Evolutionary conservation across 2,113 vertebrate species (phyloP), one percentile per base, ranked within the genome.

Genomic region (Gopherus evgoodei): DNA sequence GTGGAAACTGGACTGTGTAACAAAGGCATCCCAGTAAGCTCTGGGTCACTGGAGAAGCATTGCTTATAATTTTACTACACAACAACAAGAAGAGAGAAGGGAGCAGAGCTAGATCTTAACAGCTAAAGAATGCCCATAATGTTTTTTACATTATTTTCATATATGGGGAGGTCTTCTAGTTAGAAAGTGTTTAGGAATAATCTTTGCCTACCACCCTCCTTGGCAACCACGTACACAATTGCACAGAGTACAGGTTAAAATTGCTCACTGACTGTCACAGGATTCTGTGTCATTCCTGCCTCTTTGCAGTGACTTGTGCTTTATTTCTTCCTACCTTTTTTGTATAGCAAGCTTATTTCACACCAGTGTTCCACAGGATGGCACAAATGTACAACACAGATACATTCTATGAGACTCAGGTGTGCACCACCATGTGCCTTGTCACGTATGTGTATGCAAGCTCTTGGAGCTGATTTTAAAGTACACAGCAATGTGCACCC

Each of bases 401-500:
- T n/a, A 49, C 4, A 21, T 29, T 47, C 53, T 31, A 47, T 44
- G 21, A 65, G 56, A 35, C 25, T 31, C 29, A 69, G 24, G 50
- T 69, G 22, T 47, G 54, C 44, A 80, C 50, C 49, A 25, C 3
- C 75, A 22, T 0, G 0, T 12, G 54, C 52, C 24, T 72, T 13
- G 35, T 57, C 53, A 31, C 19, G 2, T 0, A 5, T 22, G n/a
- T 2, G 0, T 9, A 29, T 31, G 4, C 1, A 0, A 72, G 56
- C 19, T 35, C 17, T 24, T 16, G 2, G n/a, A 82, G 84, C 5
- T 25, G n/a, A 44, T 75, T 93, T 86, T 69, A 27, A 78, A 90
- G 44, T n/a, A 38, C 0, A 0, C 12, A 8, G 38, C 42, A 5
- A 8, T 29, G 56, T 90, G 83, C 88, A 79, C 90, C 52, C 0